Evolutionary conservation across 2,797 vertebrate species (phyloP).

Genomic region (Tadarida brasiliensis): DNA sequence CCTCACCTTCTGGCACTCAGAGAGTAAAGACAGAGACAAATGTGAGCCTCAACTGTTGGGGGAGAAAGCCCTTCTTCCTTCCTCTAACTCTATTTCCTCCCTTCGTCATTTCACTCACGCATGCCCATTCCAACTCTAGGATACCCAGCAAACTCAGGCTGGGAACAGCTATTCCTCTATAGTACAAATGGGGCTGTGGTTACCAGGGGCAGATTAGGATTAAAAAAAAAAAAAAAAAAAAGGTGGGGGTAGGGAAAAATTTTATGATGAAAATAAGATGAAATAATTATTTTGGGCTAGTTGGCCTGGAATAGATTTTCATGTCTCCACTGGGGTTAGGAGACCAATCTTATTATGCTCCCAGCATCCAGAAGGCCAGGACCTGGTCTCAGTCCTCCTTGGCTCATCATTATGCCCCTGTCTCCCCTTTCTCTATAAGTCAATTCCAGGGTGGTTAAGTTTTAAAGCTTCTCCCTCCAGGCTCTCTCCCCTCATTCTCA

Average conservation of each 20-base stretch:
- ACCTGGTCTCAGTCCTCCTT: neutral
- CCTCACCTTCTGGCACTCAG: neutral
- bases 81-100: neutral
- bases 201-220: slow-evolving; percentile 19
- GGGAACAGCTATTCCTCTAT: neutral
- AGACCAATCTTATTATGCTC: neutral
- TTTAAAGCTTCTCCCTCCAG: slow-evolving; percentile 75
- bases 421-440: neutral
- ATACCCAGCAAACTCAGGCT: slow-evolving; percentile 9
- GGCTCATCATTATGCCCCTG: neutral
- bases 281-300: slow-evolving; percentile 22
- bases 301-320: slow-evolving; percentile 51
- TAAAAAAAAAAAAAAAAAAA: neutral
- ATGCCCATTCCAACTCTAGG: slow-evolving; percentile 59
- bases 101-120: slow-evolving; percentile 47
- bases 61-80: slow-evolving; percentile 26
- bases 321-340: neutral
- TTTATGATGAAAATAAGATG: slow-evolving; percentile 61
- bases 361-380: slow-evolving; percentile 26
- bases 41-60: neutral
- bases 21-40: neutral
- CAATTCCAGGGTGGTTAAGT: slow-evolving; percentile 26
- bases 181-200: neutral
- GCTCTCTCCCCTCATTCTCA: slow-evolving; percentile 58
- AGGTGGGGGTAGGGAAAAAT: neutral